Evolutionary conservation across 2,113 vertebrate species (phyloP), one percentile per base, ranked within the genome.

Genomic region (Heterotis niloticus): DNA sequence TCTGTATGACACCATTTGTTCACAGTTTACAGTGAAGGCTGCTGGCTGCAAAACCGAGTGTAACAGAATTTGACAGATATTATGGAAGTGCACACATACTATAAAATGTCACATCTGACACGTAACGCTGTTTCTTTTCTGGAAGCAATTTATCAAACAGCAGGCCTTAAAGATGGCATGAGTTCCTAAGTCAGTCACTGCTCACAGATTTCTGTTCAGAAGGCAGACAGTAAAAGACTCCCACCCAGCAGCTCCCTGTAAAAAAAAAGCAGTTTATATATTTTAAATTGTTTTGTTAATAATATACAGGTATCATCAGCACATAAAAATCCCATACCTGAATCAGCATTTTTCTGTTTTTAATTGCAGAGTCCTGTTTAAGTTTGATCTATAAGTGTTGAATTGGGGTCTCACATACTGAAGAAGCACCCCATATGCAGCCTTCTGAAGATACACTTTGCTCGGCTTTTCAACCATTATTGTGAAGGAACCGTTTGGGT

Each of bases 111-210:
- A 90, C 85, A 86, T 90, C 89, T 86, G 83, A 82, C 83, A 84
- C 85, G 86, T 85, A 78, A 68, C 79, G 82, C 76, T 81, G 81
- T 85, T 86, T 85, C 79, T 85, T 83, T 84, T 85, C 89, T 91
- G 91, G 90, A 91, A 92, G 88, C 86, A 90, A 92, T 92, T 93
- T 92, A 90, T 93, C 91, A 92, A 89, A 88, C 89, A 85, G 88
- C 89, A 88, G 89, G 87, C 87, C 91, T 93, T 92, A 92, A 92
- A 91, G 83, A 86, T 88, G 83, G 87, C 89, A 90, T 87, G 86
- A 87, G 91, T 92, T 44, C 34, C 34, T 44, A 7, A 44, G 34
- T 44, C 34, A 44, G 34, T 44, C 34, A 44, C 34, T 7, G 52
- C 54, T 72, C 54, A 51, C 69, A 72, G 23, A 72, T 72, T 51